Percentiles rank a stretch among this genome's conserved stretches.
Evolutionary conservation across 2,797 vertebrate species (phyloP).

Genomic region (Bufotes viridis): DNA sequence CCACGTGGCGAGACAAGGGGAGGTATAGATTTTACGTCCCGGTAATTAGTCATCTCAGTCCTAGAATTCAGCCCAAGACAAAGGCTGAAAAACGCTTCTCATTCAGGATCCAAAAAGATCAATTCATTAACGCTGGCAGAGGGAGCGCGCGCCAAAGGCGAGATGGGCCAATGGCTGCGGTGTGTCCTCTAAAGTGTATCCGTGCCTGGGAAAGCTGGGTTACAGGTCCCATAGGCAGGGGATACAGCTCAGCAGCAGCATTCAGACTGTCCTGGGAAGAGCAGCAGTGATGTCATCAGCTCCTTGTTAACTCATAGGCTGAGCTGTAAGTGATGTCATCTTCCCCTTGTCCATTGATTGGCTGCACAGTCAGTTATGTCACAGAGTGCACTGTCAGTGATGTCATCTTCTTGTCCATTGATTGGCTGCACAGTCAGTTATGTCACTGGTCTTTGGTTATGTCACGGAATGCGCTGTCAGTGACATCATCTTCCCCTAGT

Average conservation of each 20-base stretch:
- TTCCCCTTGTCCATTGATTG: no score
- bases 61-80: neutral
- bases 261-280: neutral
- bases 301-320: neutral
- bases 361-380: neutral
- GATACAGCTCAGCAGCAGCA: neutral
- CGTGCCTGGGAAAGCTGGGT: neutral
- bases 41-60: constrained; percentile 23
- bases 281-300: neutral
- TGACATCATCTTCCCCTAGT: neutral
- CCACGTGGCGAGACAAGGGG: constrained; percentile 13
- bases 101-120: neutral
- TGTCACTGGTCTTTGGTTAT: neutral
- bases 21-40: constrained; percentile 30
- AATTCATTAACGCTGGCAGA: neutral
- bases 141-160: neutral
- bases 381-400: neutral
- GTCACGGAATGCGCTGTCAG: neutral
- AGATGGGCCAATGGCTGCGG: neutral
- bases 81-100: constrained; percentile 7
- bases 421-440: neutral
- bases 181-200: neutral
- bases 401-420: no score
- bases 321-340: neutral
- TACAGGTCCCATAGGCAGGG: neutral